phyloP scores from a whole-genome alignment of 2,888 invertebrate genomes.

The Cecidostiba fungosa region DNA sequence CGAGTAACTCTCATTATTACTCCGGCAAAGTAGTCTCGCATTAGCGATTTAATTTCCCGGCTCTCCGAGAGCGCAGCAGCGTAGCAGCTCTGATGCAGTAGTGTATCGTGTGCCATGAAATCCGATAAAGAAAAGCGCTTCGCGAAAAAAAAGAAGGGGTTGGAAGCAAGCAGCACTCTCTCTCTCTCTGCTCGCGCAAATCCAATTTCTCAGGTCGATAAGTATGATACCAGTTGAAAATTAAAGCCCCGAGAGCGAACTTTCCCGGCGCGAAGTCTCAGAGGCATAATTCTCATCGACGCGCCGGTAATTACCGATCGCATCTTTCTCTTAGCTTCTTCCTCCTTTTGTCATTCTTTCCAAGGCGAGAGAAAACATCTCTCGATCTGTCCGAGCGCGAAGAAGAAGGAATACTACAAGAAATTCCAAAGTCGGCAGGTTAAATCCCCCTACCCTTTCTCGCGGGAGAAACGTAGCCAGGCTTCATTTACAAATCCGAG shows the following conservation, averaged over 20 bases:
- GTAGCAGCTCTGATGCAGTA: background rate
- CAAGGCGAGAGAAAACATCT: background rate
- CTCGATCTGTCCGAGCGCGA: background rate
- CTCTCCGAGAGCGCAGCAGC: background rate
- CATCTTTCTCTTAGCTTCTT: background rate
- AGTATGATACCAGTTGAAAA: conserved; percentile 55
- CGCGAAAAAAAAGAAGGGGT: background rate
- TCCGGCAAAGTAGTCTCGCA: background rate
- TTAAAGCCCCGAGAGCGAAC: conserved; percentile 34
- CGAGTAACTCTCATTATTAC: background rate
- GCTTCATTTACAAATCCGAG: conserved; percentile 64
- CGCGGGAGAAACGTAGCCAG: background rate
- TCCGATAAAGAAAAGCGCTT: background rate
- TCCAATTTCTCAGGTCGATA: conserved; percentile 45
- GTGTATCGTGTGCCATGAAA: background rate
- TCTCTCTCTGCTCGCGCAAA: conserved; percentile 27
- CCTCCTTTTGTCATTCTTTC: background rate
- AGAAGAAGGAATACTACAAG: conserved; percentile 12
- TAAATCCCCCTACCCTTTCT: conserved; percentile 21
- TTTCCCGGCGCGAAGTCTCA: background rate
- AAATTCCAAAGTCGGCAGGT: conserved; percentile 38
- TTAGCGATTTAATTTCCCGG: conserved; percentile 36
- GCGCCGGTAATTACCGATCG: conserved; percentile 44
- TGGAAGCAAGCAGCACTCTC: conserved; percentile 15
- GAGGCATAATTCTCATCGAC: conserved; percentile 42